Evolutionary conservation across 2,888 invertebrate genomes (phyloP).

Genomic region (Cetonia aurata): DNA sequence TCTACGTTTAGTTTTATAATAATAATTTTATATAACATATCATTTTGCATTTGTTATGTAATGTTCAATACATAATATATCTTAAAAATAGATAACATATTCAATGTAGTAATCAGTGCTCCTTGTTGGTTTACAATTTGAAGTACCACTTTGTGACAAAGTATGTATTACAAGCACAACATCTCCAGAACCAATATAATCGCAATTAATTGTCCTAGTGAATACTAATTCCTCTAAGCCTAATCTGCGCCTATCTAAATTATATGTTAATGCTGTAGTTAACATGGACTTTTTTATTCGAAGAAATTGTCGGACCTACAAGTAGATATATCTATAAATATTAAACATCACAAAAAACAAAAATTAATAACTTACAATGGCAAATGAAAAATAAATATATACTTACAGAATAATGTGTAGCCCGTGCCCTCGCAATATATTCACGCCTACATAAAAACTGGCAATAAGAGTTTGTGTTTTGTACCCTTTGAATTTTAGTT

Average conservation of each 20-base stretch:
- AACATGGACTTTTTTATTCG: background rate
- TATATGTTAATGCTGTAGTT: constrained; percentile 18
- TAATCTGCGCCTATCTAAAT: constrained; percentile 33
- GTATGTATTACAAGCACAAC: constrained; percentile 23
- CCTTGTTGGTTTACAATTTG: background rate
- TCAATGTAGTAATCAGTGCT: constrained; percentile 33
- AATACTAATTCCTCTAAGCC: constrained; percentile 4
- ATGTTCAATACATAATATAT: no score
- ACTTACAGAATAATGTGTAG: constrained; percentile 23
- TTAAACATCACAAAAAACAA: background rate
- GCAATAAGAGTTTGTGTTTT: constrained; percentile 34
- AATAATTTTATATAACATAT: no score
- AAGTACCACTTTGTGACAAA: background rate
- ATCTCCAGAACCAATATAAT: background rate
- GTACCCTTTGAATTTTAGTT: constrained; percentile 14
- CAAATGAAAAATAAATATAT: background rate
- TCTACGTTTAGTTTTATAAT: no score
- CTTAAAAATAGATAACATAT: constrained; percentile 14
- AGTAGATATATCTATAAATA: background rate
- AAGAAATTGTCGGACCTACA: constrained; percentile 33
- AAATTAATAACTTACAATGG: background rate
- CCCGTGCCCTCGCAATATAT: background rate
- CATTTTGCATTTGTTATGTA: no score
- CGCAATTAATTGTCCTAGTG: background rate
- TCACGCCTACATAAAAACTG: constrained; percentile 27